Conservation (phyloP, 1,140 invertebrate species). For the Odontomachus brunneus region DNA sequence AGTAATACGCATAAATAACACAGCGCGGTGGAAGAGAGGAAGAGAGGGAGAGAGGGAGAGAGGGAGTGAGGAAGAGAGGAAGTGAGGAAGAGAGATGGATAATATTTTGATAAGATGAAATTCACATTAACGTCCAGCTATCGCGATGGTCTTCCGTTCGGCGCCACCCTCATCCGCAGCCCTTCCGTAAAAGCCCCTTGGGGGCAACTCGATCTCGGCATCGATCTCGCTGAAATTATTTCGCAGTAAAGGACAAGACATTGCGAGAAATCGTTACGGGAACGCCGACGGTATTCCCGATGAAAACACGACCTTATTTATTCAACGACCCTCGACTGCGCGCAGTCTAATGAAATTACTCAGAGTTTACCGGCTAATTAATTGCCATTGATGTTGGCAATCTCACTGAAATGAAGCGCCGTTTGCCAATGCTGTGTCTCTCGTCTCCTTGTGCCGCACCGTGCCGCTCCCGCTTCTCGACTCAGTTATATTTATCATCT, state of each 20-base stretch:
- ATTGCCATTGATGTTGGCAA: slow-evolving; percentile 78
- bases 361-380: slow-evolving; percentile 75
- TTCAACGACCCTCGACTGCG: slow-evolving; percentile 56
- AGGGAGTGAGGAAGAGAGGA: too few species aligned
- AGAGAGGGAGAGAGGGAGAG: not conserved
- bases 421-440: slow-evolving; percentile 61
- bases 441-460: slow-evolving; percentile 5
- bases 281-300: slow-evolving; percentile 67
- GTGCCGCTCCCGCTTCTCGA: slow-evolving; percentile 14
- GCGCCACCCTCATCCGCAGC: not conserved
- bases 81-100: not conserved
- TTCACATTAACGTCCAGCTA: not conserved
- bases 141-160: not conserved
- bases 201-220: not conserved
- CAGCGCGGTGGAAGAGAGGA: not conserved
- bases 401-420: slow-evolving; percentile 69
- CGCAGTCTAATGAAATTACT: slow-evolving; percentile 71
- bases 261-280: slow-evolving; percentile 57
- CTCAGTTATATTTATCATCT: slow-evolving; percentile 53
- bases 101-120: slow-evolving; percentile 8
- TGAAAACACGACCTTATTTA: slow-evolving; percentile 69
- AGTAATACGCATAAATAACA: not conserved
- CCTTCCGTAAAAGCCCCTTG: not conserved
- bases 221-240: slow-evolving; percentile 35
- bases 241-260: slow-evolving; percentile 17